phyloP scores from a whole-genome alignment of 2,113 vertebrate genomes.

The Condylura cristata region DNA sequence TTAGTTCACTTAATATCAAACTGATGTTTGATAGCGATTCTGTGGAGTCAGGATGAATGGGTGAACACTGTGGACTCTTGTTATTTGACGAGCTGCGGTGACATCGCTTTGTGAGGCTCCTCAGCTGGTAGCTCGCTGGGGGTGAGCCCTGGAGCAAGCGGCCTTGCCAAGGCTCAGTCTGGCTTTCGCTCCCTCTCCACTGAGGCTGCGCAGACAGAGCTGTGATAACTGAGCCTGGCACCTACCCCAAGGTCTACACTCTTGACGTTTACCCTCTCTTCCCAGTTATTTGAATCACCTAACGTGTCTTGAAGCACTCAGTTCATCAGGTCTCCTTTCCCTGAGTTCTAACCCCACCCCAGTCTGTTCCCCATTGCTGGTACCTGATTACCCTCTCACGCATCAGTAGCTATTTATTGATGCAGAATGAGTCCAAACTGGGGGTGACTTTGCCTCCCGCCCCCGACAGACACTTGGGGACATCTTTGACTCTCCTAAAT shows the following conservation, averaged over 20 bases:
- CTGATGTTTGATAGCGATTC: neutral
- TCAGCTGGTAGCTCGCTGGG: neutral
- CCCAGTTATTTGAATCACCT: neutral
- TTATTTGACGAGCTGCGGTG: neutral
- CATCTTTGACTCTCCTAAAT: neutral
- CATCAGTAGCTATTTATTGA: neutral
- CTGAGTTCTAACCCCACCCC: neutral
- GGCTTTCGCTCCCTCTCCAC: neutral
- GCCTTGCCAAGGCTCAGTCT: neutral
- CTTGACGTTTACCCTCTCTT: neutral
- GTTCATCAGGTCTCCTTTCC: neutral
- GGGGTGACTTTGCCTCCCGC: neutral
- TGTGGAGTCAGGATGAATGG: neutral
- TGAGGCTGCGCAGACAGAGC: neutral
- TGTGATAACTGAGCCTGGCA: rapidly evolving
- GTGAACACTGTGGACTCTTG: neutral
- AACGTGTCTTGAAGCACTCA: neutral
- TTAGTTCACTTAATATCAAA: conserved; percentile 46
- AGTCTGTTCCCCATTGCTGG: neutral
- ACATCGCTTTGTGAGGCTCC: rapidly evolving
- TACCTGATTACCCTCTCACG: neutral
- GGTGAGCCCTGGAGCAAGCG: neutral
- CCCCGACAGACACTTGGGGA: neutral
- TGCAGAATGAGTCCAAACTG: neutral
- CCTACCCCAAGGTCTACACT: no score